Percentiles rank a stretch among this genome's conserved stretches.
These are phyloP conservation scores for Phodopus roborovskii DNA, from an alignment of 2,113 vertebrate genomes.

Conservation along the genomic window DNA sequence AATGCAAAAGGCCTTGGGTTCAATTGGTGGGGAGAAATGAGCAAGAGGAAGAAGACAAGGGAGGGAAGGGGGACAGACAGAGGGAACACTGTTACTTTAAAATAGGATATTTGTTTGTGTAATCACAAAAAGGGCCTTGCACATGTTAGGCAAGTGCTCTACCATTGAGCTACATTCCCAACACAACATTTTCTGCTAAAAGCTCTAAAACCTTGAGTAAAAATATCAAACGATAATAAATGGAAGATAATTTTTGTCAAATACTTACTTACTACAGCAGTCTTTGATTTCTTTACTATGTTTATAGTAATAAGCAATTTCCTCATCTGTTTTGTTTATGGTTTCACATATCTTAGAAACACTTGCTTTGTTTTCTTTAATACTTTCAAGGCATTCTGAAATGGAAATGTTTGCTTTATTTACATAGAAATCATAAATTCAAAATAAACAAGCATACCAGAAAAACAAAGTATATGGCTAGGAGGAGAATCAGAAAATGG, in stretches of 20 bases:
- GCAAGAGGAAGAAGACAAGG: neutral
- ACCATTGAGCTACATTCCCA: neutral
- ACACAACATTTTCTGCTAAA: slow-evolving; percentile 29
- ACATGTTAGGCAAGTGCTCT: neutral
- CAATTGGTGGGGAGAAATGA: neutral
- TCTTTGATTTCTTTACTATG: slow-evolving; percentile 82
- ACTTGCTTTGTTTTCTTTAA: slow-evolving; percentile 77
- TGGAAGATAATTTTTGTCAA: slow-evolving; percentile 45
- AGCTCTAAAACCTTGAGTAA: slow-evolving; percentile 58
- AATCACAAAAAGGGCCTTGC: neutral
- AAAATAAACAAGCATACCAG: slow-evolving; percentile 59
- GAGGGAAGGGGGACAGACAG: neutral
- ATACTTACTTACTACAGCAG: slow-evolving; percentile 84
- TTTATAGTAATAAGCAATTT: slow-evolving; percentile 82
- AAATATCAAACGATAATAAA: slow-evolving; percentile 30
- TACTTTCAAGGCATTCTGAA: slow-evolving; percentile 82
- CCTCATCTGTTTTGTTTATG: slow-evolving; percentile 83
- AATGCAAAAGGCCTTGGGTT: neutral
- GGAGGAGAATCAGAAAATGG: slow-evolving; percentile 20
- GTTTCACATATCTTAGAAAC: slow-evolving; percentile 82
- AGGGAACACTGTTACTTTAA: neutral
- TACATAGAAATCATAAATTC: slow-evolving; percentile 47
- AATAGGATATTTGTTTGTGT: neutral
- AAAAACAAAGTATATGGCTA: neutral
- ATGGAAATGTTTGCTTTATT: slow-evolving; percentile 57